Conservation (phyloP, 2,888 invertebrate genomes). For the Enchytraeus crypticus region DNA sequence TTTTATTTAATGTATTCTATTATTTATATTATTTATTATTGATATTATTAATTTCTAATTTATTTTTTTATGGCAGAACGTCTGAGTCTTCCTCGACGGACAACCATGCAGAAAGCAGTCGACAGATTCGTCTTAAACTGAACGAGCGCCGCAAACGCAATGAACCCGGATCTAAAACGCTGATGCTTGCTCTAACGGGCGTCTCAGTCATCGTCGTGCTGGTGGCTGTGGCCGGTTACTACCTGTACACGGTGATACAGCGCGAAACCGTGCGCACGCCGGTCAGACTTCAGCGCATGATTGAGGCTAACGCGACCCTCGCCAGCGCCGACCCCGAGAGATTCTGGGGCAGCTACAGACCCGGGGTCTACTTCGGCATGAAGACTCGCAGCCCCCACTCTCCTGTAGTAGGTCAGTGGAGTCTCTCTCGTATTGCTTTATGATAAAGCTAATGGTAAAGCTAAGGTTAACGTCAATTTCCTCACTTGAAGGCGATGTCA, state of each 20-base stretch:
- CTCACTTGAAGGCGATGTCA: no score
- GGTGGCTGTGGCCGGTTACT: slow-evolving; percentile 12
- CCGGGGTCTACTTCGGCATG: slow-evolving; percentile 52
- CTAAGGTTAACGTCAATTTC: no score
- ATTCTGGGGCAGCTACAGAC: slow-evolving; percentile 76
- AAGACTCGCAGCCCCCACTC: slow-evolving; percentile 82
- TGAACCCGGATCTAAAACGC: neutral
- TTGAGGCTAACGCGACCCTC: slow-evolving; percentile 12
- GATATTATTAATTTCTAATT: no score
- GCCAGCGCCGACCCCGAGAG: slow-evolving; percentile 14
- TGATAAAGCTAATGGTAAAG: no score
- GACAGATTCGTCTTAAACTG: neutral
- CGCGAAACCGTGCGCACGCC: slow-evolving; percentile 21
- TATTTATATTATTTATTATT: no score
- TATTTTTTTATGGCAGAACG: no score
- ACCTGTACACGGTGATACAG: slow-evolving; percentile 13
- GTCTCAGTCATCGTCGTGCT: neutral
- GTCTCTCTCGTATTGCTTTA: no score
- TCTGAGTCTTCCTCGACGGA: no score
- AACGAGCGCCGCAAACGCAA: neutral
- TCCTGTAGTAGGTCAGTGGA: slow-evolving; percentile 65
- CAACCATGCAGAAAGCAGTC: no score
- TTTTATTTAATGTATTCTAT: no score
- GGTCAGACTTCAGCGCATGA: slow-evolving; percentile 18
- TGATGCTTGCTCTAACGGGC: neutral